Conservation (phyloP, 2,888 invertebrate species). For the Rotaria magnacalcarata region DNA sequence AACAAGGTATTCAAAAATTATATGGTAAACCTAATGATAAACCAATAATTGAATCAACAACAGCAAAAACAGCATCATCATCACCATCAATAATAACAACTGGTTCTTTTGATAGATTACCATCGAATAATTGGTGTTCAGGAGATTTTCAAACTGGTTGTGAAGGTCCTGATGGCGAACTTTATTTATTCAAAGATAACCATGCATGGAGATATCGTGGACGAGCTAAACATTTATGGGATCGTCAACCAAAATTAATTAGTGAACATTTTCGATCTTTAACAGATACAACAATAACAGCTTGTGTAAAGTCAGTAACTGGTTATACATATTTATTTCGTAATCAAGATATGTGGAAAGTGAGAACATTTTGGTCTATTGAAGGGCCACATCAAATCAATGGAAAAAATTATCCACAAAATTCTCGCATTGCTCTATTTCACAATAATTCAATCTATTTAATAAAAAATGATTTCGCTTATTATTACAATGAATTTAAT, state of each 20-base stretch:
- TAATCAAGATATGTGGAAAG: not conserved
- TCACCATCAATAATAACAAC: not conserved
- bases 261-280: not conserved
- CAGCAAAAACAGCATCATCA: too few species aligned
- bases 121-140: not conserved
- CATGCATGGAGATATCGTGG: not conserved
- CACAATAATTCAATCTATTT: slow-evolving; percentile 8
- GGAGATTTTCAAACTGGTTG: not conserved
- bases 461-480: not conserved
- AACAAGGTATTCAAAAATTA: not conserved
- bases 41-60: not conserved
- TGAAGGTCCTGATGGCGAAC: not conserved
- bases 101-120: not conserved
- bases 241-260: not conserved
- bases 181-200: slow-evolving; percentile 27
- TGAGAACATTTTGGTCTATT: not conserved
- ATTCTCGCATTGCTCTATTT: not conserved
- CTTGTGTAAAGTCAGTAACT: not conserved
- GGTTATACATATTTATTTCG: slow-evolving; percentile 16
- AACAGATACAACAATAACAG: not conserved
- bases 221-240: not conserved
- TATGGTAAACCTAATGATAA: not conserved
- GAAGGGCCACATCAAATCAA: not conserved
- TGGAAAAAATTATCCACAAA: not conserved
- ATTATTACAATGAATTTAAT: not conserved